Percentiles rank a stretch among this genome's conserved stretches.
phyloP scores from a whole-genome alignment of 30 jellyfish, hydroid and myxozoan species.

The Clytia hemisphaerica region DNA sequence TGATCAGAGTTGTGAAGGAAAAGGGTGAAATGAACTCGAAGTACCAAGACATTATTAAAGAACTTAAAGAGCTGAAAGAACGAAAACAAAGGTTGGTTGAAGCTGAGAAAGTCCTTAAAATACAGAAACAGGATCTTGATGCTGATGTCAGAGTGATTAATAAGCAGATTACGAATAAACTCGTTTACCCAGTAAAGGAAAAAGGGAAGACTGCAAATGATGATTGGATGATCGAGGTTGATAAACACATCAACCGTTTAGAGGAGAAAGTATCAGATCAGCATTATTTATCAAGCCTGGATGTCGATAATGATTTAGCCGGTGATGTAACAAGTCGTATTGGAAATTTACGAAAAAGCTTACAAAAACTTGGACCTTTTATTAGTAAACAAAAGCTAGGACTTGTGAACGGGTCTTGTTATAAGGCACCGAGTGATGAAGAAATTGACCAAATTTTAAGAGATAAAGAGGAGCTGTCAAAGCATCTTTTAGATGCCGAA shows the following conservation, averaged over 20 bases:
- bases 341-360: too few relatives aligned
- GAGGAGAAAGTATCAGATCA: too few relatives aligned
- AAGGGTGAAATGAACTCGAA: background rate
- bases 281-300: too few relatives aligned
- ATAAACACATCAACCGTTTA: too few relatives aligned
- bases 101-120: background rate
- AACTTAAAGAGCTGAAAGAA: background rate
- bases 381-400: background rate
- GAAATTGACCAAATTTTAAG: constrained; percentile 2
- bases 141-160: background rate
- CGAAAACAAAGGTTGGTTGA: background rate
- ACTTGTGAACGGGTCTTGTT: too few relatives aligned
- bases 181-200: background rate
- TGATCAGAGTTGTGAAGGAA: background rate
- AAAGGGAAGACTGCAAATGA: background rate
- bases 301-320: too few relatives aligned
- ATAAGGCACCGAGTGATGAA: background rate
- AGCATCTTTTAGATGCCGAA: constrained; percentile 20
- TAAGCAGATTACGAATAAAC: constrained; percentile 4
- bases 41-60: background rate
- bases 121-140: background rate
- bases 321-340: too few relatives aligned
- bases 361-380: constrained; percentile 7
- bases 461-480: background rate
- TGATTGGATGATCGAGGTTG: too few relatives aligned